Evolutionary conservation across 2,888 invertebrate species (phyloP), one percentile per base, ranked within the genome.

Genomic region (Acanthococcus lagerstroemiae): DNA sequence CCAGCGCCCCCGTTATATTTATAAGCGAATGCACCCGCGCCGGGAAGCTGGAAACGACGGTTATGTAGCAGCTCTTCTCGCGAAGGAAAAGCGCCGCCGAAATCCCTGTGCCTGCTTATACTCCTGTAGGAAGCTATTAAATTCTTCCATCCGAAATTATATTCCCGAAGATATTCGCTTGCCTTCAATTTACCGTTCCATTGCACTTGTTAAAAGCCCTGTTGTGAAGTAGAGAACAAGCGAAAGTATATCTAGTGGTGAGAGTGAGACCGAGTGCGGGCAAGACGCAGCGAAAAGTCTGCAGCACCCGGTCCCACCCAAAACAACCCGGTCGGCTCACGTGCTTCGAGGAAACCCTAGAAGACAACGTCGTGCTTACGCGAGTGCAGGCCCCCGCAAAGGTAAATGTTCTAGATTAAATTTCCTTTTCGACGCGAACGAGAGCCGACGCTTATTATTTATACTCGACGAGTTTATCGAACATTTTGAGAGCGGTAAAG

Each of bases 131-230:
- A 22, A 58, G 25, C 58, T 58, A 58, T 58, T 58, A 58, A 58
- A 58, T 58, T 58, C 46, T 58, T 58, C 58, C 58, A 46, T 58
- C 48, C 45, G 58, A 45, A 58, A 58, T 58, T 58, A 58, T 58
- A 58, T 44, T 58, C 58, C 45, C 46, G 24, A 25, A 58, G 58
- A 58, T 58, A 58, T 57, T 57, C 57, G 48, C 46, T 24, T 48
- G 58, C 58, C 58, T 58, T 58, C 58, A 58, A 45, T 58, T 58
- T 58, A 26, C 58, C 45, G 46, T 58, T 58, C 58, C 58, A 57
- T 57, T 57, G 22, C 57, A 57, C 22, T 44, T 22, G 30, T 57
- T 30, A 22, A 12, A 15, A 45, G 19, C 17, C 46, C 15, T n/a
- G 46, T 4, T 17, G 46, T 4, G 4, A 19, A 4, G 15, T n/a